These are phyloP conservation scores for Tiaroga cobitis DNA, from an alignment of 2,797 vertebrate genomes.

Conservation along the genomic window DNA sequence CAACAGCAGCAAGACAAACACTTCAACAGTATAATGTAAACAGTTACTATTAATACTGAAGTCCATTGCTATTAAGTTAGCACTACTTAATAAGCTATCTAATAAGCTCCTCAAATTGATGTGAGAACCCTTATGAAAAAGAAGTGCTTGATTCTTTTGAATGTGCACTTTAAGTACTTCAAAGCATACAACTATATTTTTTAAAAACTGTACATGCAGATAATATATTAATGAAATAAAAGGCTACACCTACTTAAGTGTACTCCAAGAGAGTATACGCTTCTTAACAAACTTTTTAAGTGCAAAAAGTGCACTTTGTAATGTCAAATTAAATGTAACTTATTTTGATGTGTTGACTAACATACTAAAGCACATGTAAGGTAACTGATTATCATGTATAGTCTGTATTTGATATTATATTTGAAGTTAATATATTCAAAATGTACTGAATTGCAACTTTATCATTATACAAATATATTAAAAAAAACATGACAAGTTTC, in stretches of 20 bases:
- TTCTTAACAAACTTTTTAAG: neutral
- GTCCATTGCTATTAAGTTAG: neutral
- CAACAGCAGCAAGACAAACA: slow-evolving; percentile 17
- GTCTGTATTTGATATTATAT: neutral
- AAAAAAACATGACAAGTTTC: neutral
- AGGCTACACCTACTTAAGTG: neutral
- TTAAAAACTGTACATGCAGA: neutral
- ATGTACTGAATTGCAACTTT: neutral
- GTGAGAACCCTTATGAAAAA: neutral
- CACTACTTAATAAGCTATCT: neutral
- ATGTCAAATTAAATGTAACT: neutral
- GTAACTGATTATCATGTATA: neutral
- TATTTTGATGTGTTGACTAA: neutral
- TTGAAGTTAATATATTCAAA: neutral
- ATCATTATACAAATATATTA: neutral
- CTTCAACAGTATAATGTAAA: neutral
- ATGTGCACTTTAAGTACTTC: neutral
- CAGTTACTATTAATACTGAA: neutral
- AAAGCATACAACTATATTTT: neutral
- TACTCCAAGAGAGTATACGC: neutral
- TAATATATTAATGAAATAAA: neutral
- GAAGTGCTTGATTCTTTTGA: neutral
- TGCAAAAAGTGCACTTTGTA: neutral
- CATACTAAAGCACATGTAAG: neutral
- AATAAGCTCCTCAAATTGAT: neutral